Evolutionary conservation across 1,140 invertebrate genomes (phyloP), one percentile per base, ranked within the genome.

Genomic region (Cepaea nemoralis): DNA sequence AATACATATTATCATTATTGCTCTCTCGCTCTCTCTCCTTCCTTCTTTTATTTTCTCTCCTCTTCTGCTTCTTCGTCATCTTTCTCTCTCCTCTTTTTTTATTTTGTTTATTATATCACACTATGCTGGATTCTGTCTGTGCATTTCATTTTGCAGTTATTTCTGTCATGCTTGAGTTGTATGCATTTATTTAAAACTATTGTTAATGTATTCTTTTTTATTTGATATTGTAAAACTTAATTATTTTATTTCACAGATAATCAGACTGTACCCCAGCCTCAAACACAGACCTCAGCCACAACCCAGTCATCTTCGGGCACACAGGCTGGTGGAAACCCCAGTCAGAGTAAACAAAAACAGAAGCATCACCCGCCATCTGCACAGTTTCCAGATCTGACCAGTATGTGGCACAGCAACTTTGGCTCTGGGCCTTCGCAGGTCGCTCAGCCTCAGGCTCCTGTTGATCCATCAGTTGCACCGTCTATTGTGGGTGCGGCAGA

Each of bases 361-460:
- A 67, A 48, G 33, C 63, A 14, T 39, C 59, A 3, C 5, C 77
- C 67, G 22, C 63, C 12, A n/a, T 39, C 77, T 3, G 19, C 77
- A 42, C 37, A 5, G 6, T 80, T 80, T 33, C 78, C 78, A 42
- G 78, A 80, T 48, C 69, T 80, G 16, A 80, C 48, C 42, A 70
- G 69, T 31, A 80, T 80, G 78, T 80, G 78, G 78, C 78, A 80
- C 6, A 73, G 33, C 67, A 80, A 80, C 48, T 80, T 80, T 73
- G 78, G 78, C 0, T 31, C 66, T 27, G 31, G 24, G 39, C 35
- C 55, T 31, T 22, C 37, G 14, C 42, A 50, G 74, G 70, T 10
- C 12, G 12, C 24, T 69, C 70, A 73, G 39, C 22, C 12, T 42
- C 39, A 63, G 59, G n/a, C 42, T 33, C n/a, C 71, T 35, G 2